phyloP scores from a whole-genome alignment of 2,888 invertebrate species.

The Spodoptera littoralis region DNA sequence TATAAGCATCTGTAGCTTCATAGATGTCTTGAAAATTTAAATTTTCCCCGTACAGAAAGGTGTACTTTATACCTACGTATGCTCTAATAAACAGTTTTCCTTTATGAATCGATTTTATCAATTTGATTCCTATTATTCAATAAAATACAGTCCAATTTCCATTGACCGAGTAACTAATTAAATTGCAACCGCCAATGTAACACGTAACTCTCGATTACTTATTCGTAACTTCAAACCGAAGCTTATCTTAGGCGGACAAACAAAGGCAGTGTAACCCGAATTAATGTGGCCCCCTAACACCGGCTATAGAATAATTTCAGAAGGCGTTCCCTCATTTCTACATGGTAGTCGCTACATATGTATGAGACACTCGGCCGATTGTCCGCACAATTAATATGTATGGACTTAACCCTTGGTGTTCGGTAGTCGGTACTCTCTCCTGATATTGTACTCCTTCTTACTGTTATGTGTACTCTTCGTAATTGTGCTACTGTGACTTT shows the following conservation, averaged over 20 bases:
- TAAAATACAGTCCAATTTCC: no score
- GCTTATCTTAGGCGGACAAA: constrained; percentile 14
- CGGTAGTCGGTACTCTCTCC: constrained; percentile 13
- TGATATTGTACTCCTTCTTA: constrained; percentile 34
- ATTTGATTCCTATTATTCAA: no score
- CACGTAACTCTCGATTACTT: no score
- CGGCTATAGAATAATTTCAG: constrained; percentile 50
- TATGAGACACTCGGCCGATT: constrained; percentile 58
- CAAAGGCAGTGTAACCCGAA: constrained; percentile 34
- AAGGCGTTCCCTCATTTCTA: constrained; percentile 52
- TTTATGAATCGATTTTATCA: no score
- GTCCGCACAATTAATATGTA: constrained; percentile 67
- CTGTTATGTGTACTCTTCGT: constrained; percentile 37
- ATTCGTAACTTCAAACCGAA: no score
- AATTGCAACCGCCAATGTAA: no score
- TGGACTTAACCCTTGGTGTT: constrained; percentile 53
- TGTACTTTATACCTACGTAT: no score
- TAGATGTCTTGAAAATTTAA: no score
- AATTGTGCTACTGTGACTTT: constrained; percentile 10
- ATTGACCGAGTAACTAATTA: no score
- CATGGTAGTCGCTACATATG: constrained; percentile 55
- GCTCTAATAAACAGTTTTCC: no score
- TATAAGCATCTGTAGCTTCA: no score
- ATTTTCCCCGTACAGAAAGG: no score
- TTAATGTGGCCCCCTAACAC: constrained; percentile 22